phyloP scores from a whole-genome alignment of 2,797 vertebrate genomes.

The Hemibagrus guttatus region DNA sequence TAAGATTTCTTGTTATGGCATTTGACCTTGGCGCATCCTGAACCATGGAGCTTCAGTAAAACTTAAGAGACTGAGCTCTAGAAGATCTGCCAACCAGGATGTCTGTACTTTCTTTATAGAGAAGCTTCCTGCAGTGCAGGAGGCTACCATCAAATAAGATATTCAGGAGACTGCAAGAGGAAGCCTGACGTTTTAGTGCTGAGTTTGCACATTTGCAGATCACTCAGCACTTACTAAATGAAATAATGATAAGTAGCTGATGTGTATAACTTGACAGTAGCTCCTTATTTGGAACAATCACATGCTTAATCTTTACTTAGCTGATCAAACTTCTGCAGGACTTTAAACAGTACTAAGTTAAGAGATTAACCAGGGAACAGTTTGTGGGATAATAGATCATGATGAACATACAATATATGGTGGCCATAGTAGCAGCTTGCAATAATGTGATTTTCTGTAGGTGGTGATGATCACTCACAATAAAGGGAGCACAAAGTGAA shows the following conservation, averaged over 20 bases:
- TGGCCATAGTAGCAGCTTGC: not conserved
- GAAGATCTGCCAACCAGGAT: conserved; percentile 26
- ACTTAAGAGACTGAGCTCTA: conserved; percentile 12
- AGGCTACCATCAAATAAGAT: conserved; percentile 29
- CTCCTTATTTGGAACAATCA: not conserved
- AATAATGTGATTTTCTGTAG: not conserved
- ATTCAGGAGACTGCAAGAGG: not conserved
- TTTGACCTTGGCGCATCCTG: not conserved
- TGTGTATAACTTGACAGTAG: not conserved
- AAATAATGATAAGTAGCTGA: conserved; percentile 27
- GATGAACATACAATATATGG: not conserved
- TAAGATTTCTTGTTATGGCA: not conserved
- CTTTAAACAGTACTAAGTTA: not conserved
- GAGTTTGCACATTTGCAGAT: conserved; percentile 21
- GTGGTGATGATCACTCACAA: not conserved
- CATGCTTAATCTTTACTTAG: not conserved
- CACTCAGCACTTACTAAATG: not conserved
- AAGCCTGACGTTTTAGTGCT: not conserved
- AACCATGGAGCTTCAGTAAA: conserved; percentile 43
- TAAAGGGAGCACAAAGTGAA: not conserved
- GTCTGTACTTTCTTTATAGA: conserved; percentile 29
- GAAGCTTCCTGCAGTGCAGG: conserved; percentile 27
- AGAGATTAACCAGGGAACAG: not conserved
- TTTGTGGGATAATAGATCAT: not conserved
- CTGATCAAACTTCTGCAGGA: not conserved